Base-by-base conservation (phyloP, 2,113 vertebrate species). In the Dasyprocta punctata region DNA sequence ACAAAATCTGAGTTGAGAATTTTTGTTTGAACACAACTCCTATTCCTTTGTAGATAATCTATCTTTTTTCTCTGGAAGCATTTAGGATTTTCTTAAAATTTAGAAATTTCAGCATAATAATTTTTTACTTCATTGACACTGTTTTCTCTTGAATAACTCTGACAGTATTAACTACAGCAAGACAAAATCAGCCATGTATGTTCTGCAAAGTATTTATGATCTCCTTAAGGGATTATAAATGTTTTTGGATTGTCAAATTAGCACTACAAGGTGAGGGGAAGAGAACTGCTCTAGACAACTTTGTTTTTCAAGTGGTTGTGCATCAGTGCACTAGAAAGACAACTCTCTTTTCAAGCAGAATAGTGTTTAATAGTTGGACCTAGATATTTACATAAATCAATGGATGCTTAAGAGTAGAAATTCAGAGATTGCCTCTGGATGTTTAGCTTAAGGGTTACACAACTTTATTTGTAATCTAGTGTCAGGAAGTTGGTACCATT, bases 91-190 rank as follows among this genome's bases (percentile, higher is more conserved):
- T 92, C 61, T 93, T 85, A 16, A 90, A 61, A 69, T 80, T 88
- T 54, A 92, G 61, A 90, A 75, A n/a, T n/a, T n/a, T n/a, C 22
- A 86, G 16, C 8, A 58, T 8, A 22, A 20, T 10, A 56, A 69
- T 82, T 94, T 96, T 56, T 63, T 78, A 78, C 77, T 73, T 94
- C 44, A 75, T 61, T 9, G 71, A 44, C 69, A 75, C 28, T 89
- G 33, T 56, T 78, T 83, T 73, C 28, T 90, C 10, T 82, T 60
- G 33, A 92, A 47, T 89, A 89, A 41, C n/a, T 92, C 52, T 86
- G 89, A 82, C 82, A 54, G 73, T 86, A 87, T 65, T 80, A 87
- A 78, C 20, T 78, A 58, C 17, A 54, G 28, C 8, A 69, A 86
- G 22, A 77, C 80, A 63, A 83, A 89, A 86, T 87, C 60, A 97